A percentile compares a stretch with the other conserved stretches of the same genome.
Conservation (phyloP, 2,113 vertebrate genomes). For the Nothobranchius kuhntae region DNA sequence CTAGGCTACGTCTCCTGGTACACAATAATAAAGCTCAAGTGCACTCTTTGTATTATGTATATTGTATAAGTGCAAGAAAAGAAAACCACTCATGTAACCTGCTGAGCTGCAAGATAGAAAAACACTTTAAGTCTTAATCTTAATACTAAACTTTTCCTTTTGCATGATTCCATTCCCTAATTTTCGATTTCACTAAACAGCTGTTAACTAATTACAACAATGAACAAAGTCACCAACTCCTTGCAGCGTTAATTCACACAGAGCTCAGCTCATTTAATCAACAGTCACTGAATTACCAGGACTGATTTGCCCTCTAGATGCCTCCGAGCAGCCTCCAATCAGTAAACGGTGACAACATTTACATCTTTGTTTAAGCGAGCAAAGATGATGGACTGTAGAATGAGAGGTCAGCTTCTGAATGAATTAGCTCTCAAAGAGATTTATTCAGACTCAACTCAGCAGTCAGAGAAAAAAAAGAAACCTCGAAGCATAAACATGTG, state of each 20-base stretch:
- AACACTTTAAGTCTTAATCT: not conserved
- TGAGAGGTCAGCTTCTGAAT: not conserved
- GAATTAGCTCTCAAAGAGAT: slow-evolving; percentile 6
- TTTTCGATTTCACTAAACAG: not conserved
- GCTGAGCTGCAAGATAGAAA: slow-evolving; percentile 1
- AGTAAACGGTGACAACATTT: slow-evolving; percentile 2
- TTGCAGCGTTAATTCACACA: not conserved
- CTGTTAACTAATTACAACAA: not conserved
- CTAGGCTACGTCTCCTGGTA: slow-evolving; percentile 53
- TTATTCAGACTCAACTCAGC: slow-evolving; percentile 20
- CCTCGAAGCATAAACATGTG: not conserved
- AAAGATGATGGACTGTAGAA: slow-evolving; percentile 17
- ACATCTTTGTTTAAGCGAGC: not conserved
- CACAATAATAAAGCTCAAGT: slow-evolving; percentile 43
- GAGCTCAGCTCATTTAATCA: slow-evolving; percentile 19
- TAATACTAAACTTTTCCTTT: not conserved
- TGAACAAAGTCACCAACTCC: not conserved
- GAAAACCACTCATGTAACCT: slow-evolving; percentile 29
- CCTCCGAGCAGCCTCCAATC: slow-evolving; percentile 17
- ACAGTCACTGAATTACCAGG: slow-evolving; percentile 1
- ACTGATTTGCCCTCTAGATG: not conserved
- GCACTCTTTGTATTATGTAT: slow-evolving; percentile 18
- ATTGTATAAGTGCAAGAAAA: slow-evolving; percentile 38
- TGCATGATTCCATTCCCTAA: not conserved
- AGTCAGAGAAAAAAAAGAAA: slow-evolving; percentile 8